These are phyloP conservation scores for Hydroisotoma schaefferi DNA, from an alignment of 2,888 invertebrate genomes.

Conservation along the genomic window DNA sequence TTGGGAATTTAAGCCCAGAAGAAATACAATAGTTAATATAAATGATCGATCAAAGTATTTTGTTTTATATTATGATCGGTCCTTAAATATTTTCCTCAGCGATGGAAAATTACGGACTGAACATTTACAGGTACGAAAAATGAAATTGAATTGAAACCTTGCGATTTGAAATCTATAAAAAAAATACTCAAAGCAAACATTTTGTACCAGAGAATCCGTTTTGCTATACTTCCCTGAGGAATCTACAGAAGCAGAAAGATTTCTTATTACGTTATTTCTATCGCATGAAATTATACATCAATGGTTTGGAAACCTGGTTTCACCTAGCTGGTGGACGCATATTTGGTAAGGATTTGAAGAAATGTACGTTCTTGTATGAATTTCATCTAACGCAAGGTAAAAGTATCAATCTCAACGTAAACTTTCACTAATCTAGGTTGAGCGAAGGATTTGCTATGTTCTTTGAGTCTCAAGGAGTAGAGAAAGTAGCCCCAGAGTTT, in stretches of 20 bases:
- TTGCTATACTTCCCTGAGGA: conserved; percentile 35
- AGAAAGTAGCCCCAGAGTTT: conserved; percentile 31
- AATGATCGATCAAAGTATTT: no score
- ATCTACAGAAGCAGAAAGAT: conserved; percentile 39
- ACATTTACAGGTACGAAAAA: conserved; percentile 35
- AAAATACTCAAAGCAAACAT: background rate
- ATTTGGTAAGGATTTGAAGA: conserved; percentile 30
- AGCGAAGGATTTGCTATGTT: conserved; percentile 39
- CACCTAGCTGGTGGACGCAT: conserved; percentile 35
- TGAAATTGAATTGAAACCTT: no score
- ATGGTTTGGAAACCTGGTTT: conserved; percentile 38
- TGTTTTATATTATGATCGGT: no score
- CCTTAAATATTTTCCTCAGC: conserved; percentile 8
- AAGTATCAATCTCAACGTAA: background rate
- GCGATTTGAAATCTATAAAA: background rate
- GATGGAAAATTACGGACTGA: conserved; percentile 38
- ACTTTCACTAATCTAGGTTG: conserved; percentile 1
- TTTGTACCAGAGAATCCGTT: conserved; percentile 36
- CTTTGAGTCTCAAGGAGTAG: conserved; percentile 28
- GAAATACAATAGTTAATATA: no score
- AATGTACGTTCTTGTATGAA: background rate
- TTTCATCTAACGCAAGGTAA: background rate
- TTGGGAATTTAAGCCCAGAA: no score
- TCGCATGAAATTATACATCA: conserved; percentile 42
- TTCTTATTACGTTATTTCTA: conserved; percentile 29